Conservation (phyloP, 2,113 vertebrate species). For the Malaclemys terrapin region DNA sequence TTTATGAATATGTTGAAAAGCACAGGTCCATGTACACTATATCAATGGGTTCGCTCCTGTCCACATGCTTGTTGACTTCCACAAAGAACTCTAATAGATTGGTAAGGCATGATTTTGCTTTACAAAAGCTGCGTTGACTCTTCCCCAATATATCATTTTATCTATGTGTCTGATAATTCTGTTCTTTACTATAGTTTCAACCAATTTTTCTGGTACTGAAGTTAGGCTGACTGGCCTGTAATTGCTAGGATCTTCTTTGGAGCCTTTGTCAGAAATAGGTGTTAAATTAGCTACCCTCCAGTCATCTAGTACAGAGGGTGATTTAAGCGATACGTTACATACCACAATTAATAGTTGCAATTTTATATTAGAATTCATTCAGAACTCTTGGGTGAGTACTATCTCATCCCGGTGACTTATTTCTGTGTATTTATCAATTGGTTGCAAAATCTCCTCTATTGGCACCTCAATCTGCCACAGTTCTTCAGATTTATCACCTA, state of each 20-base stretch:
- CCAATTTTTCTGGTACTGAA: neutral
- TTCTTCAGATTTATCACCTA: neutral
- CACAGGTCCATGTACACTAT: neutral
- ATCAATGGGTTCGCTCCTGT: neutral
- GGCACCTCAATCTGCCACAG: neutral
- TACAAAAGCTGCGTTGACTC: neutral
- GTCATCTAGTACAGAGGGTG: neutral
- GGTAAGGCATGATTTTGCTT: neutral
- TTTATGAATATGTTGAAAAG: neutral
- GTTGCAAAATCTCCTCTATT: neutral
- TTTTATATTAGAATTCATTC: neutral
- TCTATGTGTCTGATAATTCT: neutral
- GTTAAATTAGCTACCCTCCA: neutral
- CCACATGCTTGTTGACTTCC: neutral
- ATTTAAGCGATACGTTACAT: neutral
- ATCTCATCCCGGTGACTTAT: neutral
- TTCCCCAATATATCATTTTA: neutral
- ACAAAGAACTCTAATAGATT: neutral
- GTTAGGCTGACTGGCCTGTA: neutral
- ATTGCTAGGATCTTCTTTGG: neutral
- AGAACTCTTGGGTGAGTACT: neutral
- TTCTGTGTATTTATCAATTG: neutral
- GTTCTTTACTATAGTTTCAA: neutral
- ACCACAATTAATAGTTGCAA: neutral
- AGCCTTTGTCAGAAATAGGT: neutral